Evolutionary conservation across 2,797 vertebrate genomes (phyloP), one percentile per base, ranked within the genome.

Genomic region (Odontamblyopus rebecca): DNA sequence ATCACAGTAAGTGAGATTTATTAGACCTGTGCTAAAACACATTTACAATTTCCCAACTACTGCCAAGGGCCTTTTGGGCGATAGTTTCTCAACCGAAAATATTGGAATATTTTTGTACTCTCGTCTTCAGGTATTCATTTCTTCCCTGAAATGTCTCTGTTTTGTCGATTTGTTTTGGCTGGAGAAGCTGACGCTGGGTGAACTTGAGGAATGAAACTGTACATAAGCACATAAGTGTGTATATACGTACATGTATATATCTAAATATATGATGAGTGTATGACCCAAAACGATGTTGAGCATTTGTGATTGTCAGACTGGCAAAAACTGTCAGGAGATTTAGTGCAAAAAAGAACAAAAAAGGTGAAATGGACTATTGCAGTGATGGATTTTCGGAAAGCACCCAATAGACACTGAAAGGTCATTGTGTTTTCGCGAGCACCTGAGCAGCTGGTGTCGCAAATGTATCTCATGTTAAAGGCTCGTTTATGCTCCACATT

Each of bases 21-120:
- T 76, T 59, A 56, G 80, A 87, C 64, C 72, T 83, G 62, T 70
- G 71, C 69, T 15, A 70, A 81, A 73, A 76, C 64, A n/a, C 16
- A 9, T 38, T 82, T 71, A 72, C 61, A 77, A 74, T 83, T 80
- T 77, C 44, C 50, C 78, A 82, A 78, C 67, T 80, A 87, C 89
- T 89, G 91, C 91, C 89, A 90, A 89, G 83, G 85, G 86, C 87
- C 89, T 88, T 88, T 82, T 69, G 67, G 86, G 88, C 81, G 44
- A 82, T 63, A 32, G 63, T 89, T 84, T 78, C 72, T 75, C 71
- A 75, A 79, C 78, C 79, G 84, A 70, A 86, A 84, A 84, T 85
- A 73, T 74, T 85, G n/a, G 63, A 66, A 83, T 90, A 91, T 91
- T 91, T 91, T 90, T 91, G 82, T 91, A 91, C 85, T 85, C 53